A percentile compares a stretch with the other conserved stretches of the same genome.
Conservation (phyloP, 2,888 invertebrate genomes). For the Standfussiana lucernea region DNA sequence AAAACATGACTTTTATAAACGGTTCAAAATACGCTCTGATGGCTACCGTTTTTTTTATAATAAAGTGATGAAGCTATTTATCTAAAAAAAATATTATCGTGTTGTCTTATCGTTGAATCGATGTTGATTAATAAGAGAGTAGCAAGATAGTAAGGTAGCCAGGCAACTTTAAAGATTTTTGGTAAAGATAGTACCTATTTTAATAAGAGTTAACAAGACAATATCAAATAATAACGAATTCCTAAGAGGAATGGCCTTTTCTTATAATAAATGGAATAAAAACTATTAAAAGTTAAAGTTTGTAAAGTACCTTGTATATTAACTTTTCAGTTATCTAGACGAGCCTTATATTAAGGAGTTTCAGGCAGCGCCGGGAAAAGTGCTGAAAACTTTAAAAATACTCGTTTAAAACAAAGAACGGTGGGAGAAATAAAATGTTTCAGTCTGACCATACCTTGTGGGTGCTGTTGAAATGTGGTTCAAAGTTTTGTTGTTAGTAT, state of each 20-base stretch:
- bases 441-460: slow-evolving; percentile 52
- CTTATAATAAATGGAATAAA: not conserved
- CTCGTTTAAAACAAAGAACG: slow-evolving; percentile 61
- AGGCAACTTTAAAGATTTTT: no score
- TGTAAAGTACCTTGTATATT: slow-evolving; percentile 16
- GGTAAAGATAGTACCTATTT: not conserved
- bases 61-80: not conserved
- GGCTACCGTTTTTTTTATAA: not conserved
- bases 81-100: not conserved
- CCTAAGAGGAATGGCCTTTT: not conserved
- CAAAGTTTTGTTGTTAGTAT: slow-evolving; percentile 29
- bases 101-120: no score
- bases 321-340: slow-evolving; percentile 40
- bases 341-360: slow-evolving; percentile 29
- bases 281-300: not conserved
- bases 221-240: not conserved
- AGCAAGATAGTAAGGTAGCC: no score
- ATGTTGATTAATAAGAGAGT: not conserved
- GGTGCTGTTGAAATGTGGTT: slow-evolving; percentile 63
- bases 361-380: slow-evolving; percentile 26
- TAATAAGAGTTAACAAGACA: not conserved
- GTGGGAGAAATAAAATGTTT: slow-evolving; percentile 60
- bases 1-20: not conserved
- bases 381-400: slow-evolving; percentile 50
- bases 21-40: not conserved